Evolutionary conservation across 2,888 invertebrate species (phyloP), one percentile per base, ranked within the genome.

Genomic region (Synanthedon vespiformis): DNA sequence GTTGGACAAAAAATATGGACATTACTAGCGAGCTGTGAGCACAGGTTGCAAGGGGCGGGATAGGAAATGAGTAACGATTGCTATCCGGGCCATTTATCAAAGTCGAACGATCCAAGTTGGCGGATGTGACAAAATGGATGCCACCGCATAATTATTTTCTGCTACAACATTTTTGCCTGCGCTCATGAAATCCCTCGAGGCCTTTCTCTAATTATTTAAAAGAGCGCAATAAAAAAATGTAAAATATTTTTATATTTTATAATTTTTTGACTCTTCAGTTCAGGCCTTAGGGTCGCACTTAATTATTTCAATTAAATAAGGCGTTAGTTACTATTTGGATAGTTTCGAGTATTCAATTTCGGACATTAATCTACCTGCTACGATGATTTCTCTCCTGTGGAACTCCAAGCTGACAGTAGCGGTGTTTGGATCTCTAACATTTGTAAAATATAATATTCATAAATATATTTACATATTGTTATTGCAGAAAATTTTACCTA

Each of bases 31-130:
- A 63, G 61, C 62, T 59, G 59, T 61, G 62, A 59, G 64, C 66
- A 65, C 68, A 72, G 71, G 71, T 68, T 68, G 63, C 60, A 40
- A 51, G 61, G 61, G 72, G 73, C 71, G 70, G 74, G 75, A 72
- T 74, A 74, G 77, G 77, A 80, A 83, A 83, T 83, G 78, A 82
- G 79, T 77, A 77, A 77, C 76, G 78, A 77, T 77, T 77, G 72
- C 72, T 74, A 68, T 72, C 73, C 75, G 73, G 72, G 70, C 67
- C 79, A 80, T 86, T 83, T 76, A 80, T 86, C 85, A 85, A 80
- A 76, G 83, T 81, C 84, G 67, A 64, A 65, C 68, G 66, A 67
- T 64, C 62, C 65, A 67, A 72, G 73, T 71, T 64, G 66, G 65
- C 63, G 65, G 63, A 60, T 60, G 64, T 66, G 67, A 72, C 72